Evolutionary conservation across 2,888 invertebrate species (phyloP).

Genomic region (Notodonta dromedarius): DNA sequence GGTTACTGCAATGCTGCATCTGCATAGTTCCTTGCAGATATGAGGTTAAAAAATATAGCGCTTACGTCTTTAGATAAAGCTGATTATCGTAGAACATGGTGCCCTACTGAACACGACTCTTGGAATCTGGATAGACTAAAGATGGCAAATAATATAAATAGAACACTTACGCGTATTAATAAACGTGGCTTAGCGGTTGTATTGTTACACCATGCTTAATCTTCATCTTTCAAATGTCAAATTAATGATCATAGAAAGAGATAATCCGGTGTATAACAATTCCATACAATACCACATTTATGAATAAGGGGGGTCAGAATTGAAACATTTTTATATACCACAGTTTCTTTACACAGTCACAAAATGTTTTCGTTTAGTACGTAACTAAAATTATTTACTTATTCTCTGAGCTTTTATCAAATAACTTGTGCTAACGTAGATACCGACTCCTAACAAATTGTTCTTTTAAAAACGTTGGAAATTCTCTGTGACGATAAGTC

Average conservation of each 20-base stretch:
- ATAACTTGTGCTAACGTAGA: neutral
- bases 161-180: no score
- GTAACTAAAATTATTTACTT: neutral
- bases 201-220: no score
- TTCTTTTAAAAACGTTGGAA: neutral
- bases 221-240: no score
- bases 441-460: neutral
- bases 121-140: neutral
- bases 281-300: no score
- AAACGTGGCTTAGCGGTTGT: no score
- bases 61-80: neutral
- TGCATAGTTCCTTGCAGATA: slow-evolving; percentile 41
- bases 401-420: neutral
- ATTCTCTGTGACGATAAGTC: neutral
- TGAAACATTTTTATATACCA: no score
- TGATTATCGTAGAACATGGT: neutral
- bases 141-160: neutral
- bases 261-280: no score
- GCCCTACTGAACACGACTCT: neutral
- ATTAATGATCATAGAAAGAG: no score
- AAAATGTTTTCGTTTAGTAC: no score
- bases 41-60: slow-evolving; percentile 25
- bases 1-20: slow-evolving; percentile 42
- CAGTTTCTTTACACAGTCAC: no score
- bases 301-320: no score